Evolutionary conservation across 2,113 vertebrate species (phyloP), one percentile per base, ranked within the genome.

Genomic region (Caranx melampygus): DNA sequence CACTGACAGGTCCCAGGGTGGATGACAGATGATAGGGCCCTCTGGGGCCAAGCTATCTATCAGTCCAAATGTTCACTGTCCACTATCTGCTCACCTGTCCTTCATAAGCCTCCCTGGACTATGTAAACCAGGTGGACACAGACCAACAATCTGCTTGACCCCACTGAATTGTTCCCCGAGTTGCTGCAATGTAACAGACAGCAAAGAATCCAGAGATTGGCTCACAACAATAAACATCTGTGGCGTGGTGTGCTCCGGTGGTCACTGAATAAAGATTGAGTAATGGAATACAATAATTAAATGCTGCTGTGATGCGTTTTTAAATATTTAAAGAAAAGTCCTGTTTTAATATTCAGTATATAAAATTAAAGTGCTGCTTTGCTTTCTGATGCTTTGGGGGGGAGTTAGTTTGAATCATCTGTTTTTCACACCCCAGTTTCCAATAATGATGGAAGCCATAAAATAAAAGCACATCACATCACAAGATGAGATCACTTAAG

Each of bases 11-110:
- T 87, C 91, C 87, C 87, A 60, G 83, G 87, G 88, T 85, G 80
- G 86, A 87, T 92, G 92, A 93, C 85, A 89, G 92, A 93, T 91
- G 92, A 94, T 88, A 84, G 83, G 85, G 69, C 86, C 90, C 89
- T 87, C 70, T 73, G 88, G 91, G 87, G 69, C 85, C 71, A 72
- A 86, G 79, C 88, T 83, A 88, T 89, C 86, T 86, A 85, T 88
- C 86, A 82, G 73, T 88, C 87, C 83, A 87, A 89, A 89, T 92
- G 85, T 89, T 85, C 88, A 69, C 84, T 84, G 85, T 88, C 72
- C 87, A 84, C 86, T 88, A 78, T 90, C 89, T 76, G 84, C 88
- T 88, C 75, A 86, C 82, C 83, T 86, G 84, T 92, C 87, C 85
- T 83, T 79, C 82, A 76, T 58, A 64, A 79, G 76, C 70, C 80